A percentile compares a stretch with the other conserved stretches of the same genome.
These are phyloP conservation scores for Agrotis segetum DNA, from an alignment of 2,888 invertebrate species.

Conservation along the genomic window DNA sequence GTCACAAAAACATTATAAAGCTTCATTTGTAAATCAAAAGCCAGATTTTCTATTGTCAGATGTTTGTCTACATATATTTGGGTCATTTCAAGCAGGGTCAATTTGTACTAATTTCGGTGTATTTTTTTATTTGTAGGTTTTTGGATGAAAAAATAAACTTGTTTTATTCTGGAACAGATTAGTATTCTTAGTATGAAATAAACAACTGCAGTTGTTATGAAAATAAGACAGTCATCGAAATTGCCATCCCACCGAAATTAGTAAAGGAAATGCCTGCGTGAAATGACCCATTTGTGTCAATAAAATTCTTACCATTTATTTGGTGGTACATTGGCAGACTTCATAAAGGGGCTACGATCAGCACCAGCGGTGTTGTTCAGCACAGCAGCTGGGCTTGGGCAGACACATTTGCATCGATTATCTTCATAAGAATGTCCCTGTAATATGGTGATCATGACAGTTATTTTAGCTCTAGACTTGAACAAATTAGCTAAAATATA, in stretches of 20 bases:
- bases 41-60: not conserved
- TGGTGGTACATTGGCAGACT: constrained; percentile 93
- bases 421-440: constrained; percentile 93
- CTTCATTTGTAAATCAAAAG: not conserved
- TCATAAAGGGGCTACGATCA: constrained; percentile 93
- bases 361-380: constrained; percentile 92
- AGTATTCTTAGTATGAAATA: no score
- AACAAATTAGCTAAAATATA: no score
- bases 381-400: constrained; percentile 95
- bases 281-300: not conserved
- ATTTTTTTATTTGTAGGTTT: no score
- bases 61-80: not conserved
- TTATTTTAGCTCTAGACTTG: no score
- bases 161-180: no score
- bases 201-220: no score
- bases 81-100: no score
- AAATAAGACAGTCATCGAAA: no score
- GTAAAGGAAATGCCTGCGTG: no score
- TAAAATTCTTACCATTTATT: constrained; percentile 93
- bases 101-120: no score
- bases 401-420: constrained; percentile 96
- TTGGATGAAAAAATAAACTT: no score
- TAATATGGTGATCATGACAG: not conserved
- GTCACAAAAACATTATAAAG: not conserved
- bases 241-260: no score